Evolutionary conservation across 2,888 invertebrate genomes (phyloP).

Genomic region (Chrysolina haemoptera): DNA sequence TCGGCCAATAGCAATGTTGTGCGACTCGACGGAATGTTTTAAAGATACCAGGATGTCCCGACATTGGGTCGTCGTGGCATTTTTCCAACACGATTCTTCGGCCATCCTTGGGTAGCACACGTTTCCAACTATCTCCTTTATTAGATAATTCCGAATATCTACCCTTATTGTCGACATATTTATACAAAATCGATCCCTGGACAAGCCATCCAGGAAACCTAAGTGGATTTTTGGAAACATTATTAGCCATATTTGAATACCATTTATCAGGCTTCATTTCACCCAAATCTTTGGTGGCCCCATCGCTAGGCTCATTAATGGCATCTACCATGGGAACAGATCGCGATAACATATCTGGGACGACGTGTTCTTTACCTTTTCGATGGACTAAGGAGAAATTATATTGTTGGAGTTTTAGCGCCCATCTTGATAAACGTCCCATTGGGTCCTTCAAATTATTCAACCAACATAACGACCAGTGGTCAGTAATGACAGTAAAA

Average conservation of each 20-base stretch:
- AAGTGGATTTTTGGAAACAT: constrained; percentile 33
- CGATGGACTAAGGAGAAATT: too few relatives aligned
- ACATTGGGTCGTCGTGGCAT: too few relatives aligned
- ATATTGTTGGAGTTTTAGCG: constrained; percentile 45
- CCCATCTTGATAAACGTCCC: constrained; percentile 35
- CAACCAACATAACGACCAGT: constrained; percentile 47
- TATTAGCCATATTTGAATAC: constrained; percentile 42
- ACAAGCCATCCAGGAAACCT: constrained; percentile 42
- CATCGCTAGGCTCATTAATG: too few relatives aligned
- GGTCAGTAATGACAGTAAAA: constrained; percentile 49
- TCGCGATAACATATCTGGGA: too few relatives aligned
- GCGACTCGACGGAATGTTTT: constrained; percentile 49
- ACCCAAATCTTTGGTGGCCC: too few relatives aligned
- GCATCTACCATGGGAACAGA: too few relatives aligned
- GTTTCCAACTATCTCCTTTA: constrained; percentile 50
- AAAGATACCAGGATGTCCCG: constrained; percentile 49
- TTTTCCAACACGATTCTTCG: too few relatives aligned
- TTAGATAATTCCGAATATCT: constrained; percentile 28
- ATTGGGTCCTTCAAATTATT: constrained; percentile 17
- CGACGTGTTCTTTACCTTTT: too few relatives aligned
- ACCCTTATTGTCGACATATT: too few relatives aligned
- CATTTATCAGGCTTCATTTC: constrained; percentile 42
- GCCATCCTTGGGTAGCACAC: too few relatives aligned
- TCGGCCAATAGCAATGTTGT: constrained; percentile 54
- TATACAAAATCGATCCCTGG: background rate